phyloP scores from a whole-genome alignment of 2,113 vertebrate genomes.

The Catharus minimus region DNA sequence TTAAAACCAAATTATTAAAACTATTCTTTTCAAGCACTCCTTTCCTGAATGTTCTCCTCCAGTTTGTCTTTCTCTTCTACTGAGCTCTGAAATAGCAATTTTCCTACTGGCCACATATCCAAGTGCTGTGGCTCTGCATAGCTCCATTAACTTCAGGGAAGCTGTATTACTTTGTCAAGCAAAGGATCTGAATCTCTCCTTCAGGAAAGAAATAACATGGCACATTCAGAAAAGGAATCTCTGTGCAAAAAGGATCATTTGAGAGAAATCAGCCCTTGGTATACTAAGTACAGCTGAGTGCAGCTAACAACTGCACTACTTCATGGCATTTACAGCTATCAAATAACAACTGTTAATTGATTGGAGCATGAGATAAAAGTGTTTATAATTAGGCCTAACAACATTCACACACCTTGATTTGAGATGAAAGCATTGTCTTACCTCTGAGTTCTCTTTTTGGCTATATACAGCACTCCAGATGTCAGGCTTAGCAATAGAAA shows the following conservation, averaged over 20 bases:
- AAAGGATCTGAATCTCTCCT: neutral
- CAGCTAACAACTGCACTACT: neutral
- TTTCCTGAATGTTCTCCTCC: neutral
- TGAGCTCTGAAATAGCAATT: neutral
- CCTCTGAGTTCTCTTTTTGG: neutral
- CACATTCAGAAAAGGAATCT: neutral
- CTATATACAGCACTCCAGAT: neutral
- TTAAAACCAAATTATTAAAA: slow-evolving; percentile 20
- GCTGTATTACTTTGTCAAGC: neutral
- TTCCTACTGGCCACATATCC: neutral
- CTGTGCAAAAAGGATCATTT: neutral
- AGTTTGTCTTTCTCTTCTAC: neutral
- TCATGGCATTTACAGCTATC: neutral
- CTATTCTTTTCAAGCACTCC: neutral
- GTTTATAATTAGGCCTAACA: neutral
- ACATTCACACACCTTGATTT: neutral
- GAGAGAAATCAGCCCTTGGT: neutral
- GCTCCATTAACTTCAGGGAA: neutral
- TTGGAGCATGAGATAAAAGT: neutral
- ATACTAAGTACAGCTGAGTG: neutral
- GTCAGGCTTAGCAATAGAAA: neutral
- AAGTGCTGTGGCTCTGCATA: neutral
- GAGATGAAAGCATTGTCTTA: neutral
- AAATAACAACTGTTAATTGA: neutral
- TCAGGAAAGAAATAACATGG: neutral